Base-by-base conservation (phyloP, 2,888 invertebrate species). In the Sinotaia quadrata region DNA sequence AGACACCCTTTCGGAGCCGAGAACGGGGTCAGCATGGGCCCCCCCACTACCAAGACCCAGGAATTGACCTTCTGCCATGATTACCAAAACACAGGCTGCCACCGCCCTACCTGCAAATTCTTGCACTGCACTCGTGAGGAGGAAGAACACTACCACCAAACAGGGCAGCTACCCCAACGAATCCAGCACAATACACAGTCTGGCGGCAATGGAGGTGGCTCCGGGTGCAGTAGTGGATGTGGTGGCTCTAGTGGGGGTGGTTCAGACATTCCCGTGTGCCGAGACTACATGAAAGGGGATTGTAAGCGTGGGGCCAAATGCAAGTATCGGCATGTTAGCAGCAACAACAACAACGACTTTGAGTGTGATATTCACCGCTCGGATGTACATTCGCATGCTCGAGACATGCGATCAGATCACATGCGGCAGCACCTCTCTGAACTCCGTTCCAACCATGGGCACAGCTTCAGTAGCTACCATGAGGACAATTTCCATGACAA, bases 111-210 rank as follows among this genome's bases (percentile, higher is more conserved):
- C 69, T 94, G 94, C 82, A 92, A 92, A 81, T 94, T 94, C 85
- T 90, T 94, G 52, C 94, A 95, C 87, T 94, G 94, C 81, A 91
- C 92, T 0, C 90, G 93, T 24, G 92, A 92, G 81, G 93, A 93
- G 78, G 94, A 94, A 84, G 91, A 91, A 73, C 92, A 92, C 71
- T 93, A 92, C 82, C 91, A 92, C 77, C 90, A 90, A 60, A 93
- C 92, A 15, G 94, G 94, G 0, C 92, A 93, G 83, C 89, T 95
- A 82, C 93, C 94, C 7, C 82, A 85, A 15, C 88, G 86, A 10
- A 77, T 87, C 8, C 84, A 84, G 72, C 81, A 84, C 78, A 85
- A 86, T 44, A 83, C 84, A 24, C 83, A 86, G 5, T 76, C 82
- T 3, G 84, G 84, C 36, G 79, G 82, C 27, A 83, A 82, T 71